Percentiles rank a stretch among this genome's conserved stretches.
phyloP scores from a whole-genome alignment of 1,140 invertebrate genomes.

The Lasaia peninsularis region DNA sequence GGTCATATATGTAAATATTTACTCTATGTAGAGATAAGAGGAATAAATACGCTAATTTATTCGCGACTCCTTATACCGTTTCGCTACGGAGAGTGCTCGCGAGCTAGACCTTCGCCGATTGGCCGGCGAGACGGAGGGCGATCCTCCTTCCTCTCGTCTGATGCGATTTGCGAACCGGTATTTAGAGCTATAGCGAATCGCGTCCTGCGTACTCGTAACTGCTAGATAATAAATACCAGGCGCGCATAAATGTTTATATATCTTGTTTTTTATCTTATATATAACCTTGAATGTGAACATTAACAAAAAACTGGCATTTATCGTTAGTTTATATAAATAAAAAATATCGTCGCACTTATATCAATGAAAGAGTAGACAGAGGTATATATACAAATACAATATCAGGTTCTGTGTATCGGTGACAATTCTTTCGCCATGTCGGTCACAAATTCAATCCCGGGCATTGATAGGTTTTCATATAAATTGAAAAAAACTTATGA shows the following conservation, averaged over 20 bases:
- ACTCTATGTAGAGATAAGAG: slow-evolving; percentile 25
- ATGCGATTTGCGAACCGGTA: slow-evolving; percentile 67
- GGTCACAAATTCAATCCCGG: too few species aligned
- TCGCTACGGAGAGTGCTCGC: slow-evolving; percentile 37
- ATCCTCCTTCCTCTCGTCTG: slow-evolving; percentile 72
- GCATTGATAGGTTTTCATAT: too few species aligned
- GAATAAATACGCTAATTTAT: slow-evolving; percentile 54
- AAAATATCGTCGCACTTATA: too few species aligned
- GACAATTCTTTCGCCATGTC: too few species aligned
- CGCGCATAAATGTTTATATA: slow-evolving; percentile 21
- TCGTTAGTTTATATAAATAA: too few species aligned
- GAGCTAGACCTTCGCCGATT: slow-evolving; percentile 52
- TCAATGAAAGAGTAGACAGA: too few species aligned
- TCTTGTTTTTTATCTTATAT: slow-evolving; percentile 1
- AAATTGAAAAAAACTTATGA: too few species aligned
- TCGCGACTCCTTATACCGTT: slow-evolving; percentile 47
- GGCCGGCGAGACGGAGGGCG: slow-evolving; percentile 60
- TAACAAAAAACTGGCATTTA: not conserved
- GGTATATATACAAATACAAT: too few species aligned
- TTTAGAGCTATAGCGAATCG: slow-evolving; percentile 51
- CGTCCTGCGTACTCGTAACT: slow-evolving; percentile 47
- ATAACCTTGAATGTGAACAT: not conserved
- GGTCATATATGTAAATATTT: slow-evolving; percentile 11
- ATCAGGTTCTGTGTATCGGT: too few species aligned
- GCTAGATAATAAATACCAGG: slow-evolving; percentile 29